Evolutionary conservation across 2,888 invertebrate genomes (phyloP), one percentile per base, ranked within the genome.

Genomic region (Leptopilina myrica): DNA sequence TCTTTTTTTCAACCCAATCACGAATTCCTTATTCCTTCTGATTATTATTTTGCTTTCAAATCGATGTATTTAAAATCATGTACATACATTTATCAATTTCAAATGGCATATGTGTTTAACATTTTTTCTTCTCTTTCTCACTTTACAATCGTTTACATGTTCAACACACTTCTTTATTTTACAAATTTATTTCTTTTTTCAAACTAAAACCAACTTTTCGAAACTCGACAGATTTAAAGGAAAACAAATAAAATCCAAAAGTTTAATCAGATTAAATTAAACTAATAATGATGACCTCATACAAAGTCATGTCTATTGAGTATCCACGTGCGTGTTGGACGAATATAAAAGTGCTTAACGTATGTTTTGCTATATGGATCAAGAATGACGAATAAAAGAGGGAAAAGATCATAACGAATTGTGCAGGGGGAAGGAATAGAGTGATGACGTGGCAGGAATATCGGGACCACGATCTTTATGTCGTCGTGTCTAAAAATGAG

Each of bases 381-480:
- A 56, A 49, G 56, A 33, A 53, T 49, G 11, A 15, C 53, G 53
- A 73, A 56, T 73, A 56, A 56, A 73, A 56, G 56, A 73, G 33
- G 76, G 78, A 76, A 78, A 49, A 78, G 80, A 46, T 76, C 76
- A 67, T 76, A 83, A 81, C 81, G 78, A 81, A 83, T 83, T 75
- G 79, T 76, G 78, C 7, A 46, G 49, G 49, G 49, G 11, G 49
- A 11, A 11, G 49, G 9, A 2, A 77, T 59, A 78, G 81, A 56
- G 78, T 75, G 78, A 83, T 80, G 81, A 83, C 81, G 80, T 80
- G 80, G 81, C 80, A 78, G 79, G 77, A 80, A 78, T 69, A 79
- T 78, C 83, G 79, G 79, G 78, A 79, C 73, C 83, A 80, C 49
- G 73, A 73, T 80, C 79, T 79, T 83, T 80, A 82, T 80, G 83